Percentiles rank a stretch among this genome's conserved stretches.
phyloP scores from a whole-genome alignment of 2,888 invertebrate species.

The Caenorhabditis sp. region DNA sequence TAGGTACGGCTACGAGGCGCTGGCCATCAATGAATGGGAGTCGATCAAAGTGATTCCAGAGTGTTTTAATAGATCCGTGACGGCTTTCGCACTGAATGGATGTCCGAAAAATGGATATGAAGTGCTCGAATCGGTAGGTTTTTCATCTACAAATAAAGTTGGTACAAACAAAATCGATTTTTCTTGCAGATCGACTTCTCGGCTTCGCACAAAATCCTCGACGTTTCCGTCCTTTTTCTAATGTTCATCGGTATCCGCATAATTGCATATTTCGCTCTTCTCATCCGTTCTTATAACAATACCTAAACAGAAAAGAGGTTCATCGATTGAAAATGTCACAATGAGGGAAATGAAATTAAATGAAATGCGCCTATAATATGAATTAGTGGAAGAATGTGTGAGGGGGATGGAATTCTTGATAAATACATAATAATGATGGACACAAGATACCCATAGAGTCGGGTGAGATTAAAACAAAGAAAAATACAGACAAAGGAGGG shows the following conservation, averaged over 20 bases:
- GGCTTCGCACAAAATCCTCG: slow-evolving; percentile 51
- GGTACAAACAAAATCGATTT: not conserved
- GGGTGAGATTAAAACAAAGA: slow-evolving; percentile 10
- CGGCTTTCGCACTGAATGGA: slow-evolving; percentile 29
- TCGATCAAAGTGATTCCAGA: slow-evolving; percentile 58
- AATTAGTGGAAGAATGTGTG: too few species aligned
- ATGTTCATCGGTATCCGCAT: slow-evolving; percentile 62
- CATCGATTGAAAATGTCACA: too few species aligned
- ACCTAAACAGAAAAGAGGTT: slow-evolving; percentile 25
- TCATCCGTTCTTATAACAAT: slow-evolving; percentile 59
- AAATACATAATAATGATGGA: too few species aligned
- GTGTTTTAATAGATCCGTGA: slow-evolving; percentile 35
- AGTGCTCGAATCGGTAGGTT: slow-evolving; percentile 66
- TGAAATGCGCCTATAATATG: too few species aligned
- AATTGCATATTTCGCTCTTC: slow-evolving; percentile 68
- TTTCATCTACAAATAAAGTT: too few species aligned
- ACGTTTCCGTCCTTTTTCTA: slow-evolving; percentile 61
- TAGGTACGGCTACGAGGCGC: slow-evolving; percentile 69
- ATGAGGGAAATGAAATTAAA: too few species aligned
- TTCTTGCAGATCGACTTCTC: slow-evolving; percentile 64
- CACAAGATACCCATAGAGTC: slow-evolving; percentile 20
- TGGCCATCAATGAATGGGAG: slow-evolving; percentile 72
- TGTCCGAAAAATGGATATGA: slow-evolving; percentile 66
- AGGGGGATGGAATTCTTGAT: not conserved
- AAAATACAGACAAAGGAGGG: not conserved